Evolutionary conservation across 2,888 invertebrate genomes (phyloP).

Genomic region (Nomada fabriciana): DNA sequence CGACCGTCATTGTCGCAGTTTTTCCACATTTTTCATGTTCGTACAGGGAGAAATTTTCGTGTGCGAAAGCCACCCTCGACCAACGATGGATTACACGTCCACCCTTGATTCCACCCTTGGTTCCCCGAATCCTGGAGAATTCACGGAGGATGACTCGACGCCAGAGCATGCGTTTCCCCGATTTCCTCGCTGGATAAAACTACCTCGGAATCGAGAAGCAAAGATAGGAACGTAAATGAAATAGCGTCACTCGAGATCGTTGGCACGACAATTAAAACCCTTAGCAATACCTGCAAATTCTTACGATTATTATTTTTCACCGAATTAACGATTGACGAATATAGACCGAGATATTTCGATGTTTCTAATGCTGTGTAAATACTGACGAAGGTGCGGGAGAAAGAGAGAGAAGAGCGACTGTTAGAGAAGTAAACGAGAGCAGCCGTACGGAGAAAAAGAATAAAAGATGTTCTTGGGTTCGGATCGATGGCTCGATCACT

Average conservation of each 20-base stretch:
- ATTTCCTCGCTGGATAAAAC: background rate
- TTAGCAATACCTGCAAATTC: conserved; percentile 74
- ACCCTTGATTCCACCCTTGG: background rate
- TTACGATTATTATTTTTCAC: conserved; percentile 76
- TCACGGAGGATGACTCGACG: background rate
- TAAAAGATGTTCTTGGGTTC: conserved; percentile 78
- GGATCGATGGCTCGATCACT: conserved; percentile 58
- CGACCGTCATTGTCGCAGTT: background rate
- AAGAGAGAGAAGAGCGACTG: conserved; percentile 5
- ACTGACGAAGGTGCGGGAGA: conserved; percentile 51
- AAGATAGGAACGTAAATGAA: too few species aligned
- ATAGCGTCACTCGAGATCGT: too few species aligned
- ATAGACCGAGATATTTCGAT: conserved; percentile 74
- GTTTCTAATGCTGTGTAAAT: conserved; percentile 82
- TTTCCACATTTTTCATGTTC: conserved; percentile 9
- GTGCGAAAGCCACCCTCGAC: background rate
- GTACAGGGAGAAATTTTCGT: background rate
- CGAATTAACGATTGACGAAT: conserved; percentile 57
- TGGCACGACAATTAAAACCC: conserved; percentile 1
- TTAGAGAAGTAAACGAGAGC: background rate
- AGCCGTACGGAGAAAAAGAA: conserved; percentile 56
- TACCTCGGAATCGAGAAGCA: too few species aligned
- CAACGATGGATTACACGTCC: background rate
- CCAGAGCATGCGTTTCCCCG: background rate
- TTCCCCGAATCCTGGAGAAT: background rate